Conservation (phyloP, 2,888 invertebrate genomes). For the Andrena dorsata region DNA sequence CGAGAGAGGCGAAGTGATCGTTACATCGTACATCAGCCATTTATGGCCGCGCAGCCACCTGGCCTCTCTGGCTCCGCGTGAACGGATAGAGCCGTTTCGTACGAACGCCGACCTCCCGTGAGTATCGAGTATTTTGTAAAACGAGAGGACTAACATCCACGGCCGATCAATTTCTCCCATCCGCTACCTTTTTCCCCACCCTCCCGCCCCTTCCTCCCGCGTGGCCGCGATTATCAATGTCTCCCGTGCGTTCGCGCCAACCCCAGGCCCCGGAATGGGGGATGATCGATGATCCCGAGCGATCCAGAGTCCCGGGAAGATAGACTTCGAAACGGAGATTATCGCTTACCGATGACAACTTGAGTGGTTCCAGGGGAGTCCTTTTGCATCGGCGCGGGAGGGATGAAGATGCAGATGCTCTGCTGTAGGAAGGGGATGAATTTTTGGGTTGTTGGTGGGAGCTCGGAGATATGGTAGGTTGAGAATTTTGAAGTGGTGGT, state of each 20-base stretch:
- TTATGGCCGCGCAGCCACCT: constrained; percentile 75
- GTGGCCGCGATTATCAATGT: neutral
- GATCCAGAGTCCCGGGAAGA: too few relatives aligned
- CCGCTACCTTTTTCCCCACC: constrained; percentile 30
- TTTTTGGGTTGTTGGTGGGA: too few relatives aligned
- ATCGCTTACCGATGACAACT: constrained; percentile 38
- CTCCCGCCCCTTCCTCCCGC: constrained; percentile 11
- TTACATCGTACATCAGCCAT: constrained; percentile 77
- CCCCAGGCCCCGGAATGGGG: too few relatives aligned
- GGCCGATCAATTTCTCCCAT: constrained; percentile 62
- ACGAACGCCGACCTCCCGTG: constrained; percentile 80
- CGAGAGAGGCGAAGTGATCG: constrained; percentile 76
- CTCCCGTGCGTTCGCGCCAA: too few relatives aligned
- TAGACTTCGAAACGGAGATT: constrained; percentile 9
- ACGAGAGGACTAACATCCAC: constrained; percentile 54
- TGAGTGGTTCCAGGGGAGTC: too few relatives aligned
- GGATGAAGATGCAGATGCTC: too few relatives aligned
- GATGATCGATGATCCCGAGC: too few relatives aligned
- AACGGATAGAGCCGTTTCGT: constrained; percentile 79
- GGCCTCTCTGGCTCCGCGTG: constrained; percentile 70
- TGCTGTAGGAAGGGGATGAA: too few relatives aligned
- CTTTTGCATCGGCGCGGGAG: too few relatives aligned
- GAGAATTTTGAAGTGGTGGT: too few relatives aligned
- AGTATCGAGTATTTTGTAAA: constrained; percentile 78
- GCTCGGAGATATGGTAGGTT: too few relatives aligned